Conservation (phyloP, 2,888 invertebrate genomes). For the Caenorhabditis sulstoni region DNA sequence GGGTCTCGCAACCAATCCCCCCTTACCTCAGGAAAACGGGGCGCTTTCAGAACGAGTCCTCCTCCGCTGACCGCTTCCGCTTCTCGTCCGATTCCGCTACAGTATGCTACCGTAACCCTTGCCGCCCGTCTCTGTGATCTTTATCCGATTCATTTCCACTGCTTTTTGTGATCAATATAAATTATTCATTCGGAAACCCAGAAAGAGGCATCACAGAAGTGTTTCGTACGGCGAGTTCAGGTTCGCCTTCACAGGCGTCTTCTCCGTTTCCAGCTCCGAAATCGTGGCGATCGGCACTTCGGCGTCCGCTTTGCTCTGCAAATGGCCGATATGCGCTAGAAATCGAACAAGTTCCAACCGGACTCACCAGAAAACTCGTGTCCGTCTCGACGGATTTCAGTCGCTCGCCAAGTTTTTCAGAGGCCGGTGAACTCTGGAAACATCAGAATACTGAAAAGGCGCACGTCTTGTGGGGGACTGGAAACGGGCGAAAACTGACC, state of each 20-base stretch:
- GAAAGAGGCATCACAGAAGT: slow-evolving; percentile 32
- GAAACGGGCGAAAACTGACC: slow-evolving; percentile 17
- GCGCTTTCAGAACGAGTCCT: slow-evolving; percentile 42
- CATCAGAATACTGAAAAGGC: slow-evolving; percentile 27
- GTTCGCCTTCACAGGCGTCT: slow-evolving; percentile 12
- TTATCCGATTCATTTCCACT: not conserved
- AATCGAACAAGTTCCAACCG: not conserved
- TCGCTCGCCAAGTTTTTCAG: slow-evolving; percentile 52
- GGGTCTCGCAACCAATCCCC: too few species aligned
- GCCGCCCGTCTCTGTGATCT: slow-evolving; percentile 19
- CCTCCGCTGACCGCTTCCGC: not conserved
- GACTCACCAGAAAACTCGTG: slow-evolving; percentile 48
- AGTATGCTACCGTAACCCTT: not conserved
- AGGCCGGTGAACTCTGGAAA: slow-evolving; percentile 43
- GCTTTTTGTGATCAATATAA: not conserved
- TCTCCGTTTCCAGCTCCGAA: slow-evolving; percentile 21
- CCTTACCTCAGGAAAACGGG: too few species aligned
- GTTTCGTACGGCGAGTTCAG: slow-evolving; percentile 49
- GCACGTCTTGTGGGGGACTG: not conserved
- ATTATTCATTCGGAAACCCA: slow-evolving; percentile 16
- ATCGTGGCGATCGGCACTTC: slow-evolving; percentile 31
- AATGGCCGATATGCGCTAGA: too few species aligned
- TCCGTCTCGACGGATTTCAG: slow-evolving; percentile 57
- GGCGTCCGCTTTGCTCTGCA: slow-evolving; percentile 35
- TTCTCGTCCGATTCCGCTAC: not conserved